Evolutionary conservation across 1,140 invertebrate genomes (phyloP).

Genomic region (Diachasma alloeum): DNA sequence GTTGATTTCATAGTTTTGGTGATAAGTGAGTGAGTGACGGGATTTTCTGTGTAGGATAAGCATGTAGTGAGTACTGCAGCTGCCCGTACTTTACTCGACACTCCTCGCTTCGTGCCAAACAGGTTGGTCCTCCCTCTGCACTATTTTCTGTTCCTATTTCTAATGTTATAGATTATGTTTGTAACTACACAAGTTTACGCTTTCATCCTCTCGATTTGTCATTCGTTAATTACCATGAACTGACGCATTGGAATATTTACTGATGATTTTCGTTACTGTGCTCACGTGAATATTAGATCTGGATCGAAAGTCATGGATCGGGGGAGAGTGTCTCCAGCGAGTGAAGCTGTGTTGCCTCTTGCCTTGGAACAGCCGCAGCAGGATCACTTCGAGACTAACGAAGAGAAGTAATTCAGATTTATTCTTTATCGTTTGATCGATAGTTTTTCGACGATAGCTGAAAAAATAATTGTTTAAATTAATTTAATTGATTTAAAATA

Average conservation of each 20-base stretch:
- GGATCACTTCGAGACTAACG: conserved; percentile 63
- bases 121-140: conserved; percentile 58
- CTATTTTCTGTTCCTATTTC: conserved; percentile 25
- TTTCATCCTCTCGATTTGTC: background rate
- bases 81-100: conserved; percentile 61
- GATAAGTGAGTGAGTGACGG: conserved; percentile 62
- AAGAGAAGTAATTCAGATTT: conserved; percentile 68
- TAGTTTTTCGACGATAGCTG: too few species aligned
- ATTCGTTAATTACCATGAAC: too few species aligned
- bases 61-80: conserved; percentile 60
- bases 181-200: background rate
- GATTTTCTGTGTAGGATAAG: conserved; percentile 64
- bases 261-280: background rate
- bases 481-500: too few species aligned
- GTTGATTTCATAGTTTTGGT: conserved; percentile 34
- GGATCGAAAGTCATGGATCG: conserved; percentile 75
- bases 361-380: conserved; percentile 53
- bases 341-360: conserved; percentile 63
- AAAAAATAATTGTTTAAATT: too few species aligned
- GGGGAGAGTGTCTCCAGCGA: conserved; percentile 70
- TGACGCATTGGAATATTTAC: background rate
- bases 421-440: background rate
- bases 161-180: background rate
- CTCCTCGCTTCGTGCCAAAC: conserved; percentile 60
- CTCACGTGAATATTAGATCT: conserved; percentile 61